A percentile compares a stretch with the other conserved stretches of the same genome.
Evolutionary conservation across 1,140 invertebrate genomes (phyloP).

Genomic region (Doryteuthis pealeii): DNA sequence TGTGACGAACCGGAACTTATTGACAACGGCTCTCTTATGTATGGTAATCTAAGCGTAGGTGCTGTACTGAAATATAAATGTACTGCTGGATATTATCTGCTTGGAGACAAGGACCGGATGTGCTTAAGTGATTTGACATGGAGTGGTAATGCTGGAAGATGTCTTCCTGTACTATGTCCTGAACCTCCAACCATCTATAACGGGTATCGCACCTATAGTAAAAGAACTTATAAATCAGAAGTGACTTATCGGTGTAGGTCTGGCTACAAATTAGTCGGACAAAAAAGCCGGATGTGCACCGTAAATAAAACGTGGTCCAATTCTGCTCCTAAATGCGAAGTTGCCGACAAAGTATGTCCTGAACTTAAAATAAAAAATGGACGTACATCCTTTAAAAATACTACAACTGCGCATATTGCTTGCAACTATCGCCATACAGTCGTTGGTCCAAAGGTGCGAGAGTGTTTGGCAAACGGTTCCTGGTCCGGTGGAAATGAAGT

Average conservation of each 20-base stretch:
- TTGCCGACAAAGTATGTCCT: slow-evolving; percentile 29
- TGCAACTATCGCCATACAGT: slow-evolving; percentile 66
- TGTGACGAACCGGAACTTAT: slow-evolving; percentile 28
- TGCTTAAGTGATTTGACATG: slow-evolving; percentile 37
- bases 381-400: slow-evolving; percentile 27
- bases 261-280: slow-evolving; percentile 26
- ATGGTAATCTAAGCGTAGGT: slow-evolving; percentile 17
- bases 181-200: not conserved
- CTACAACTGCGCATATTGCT: slow-evolving; percentile 24
- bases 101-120: slow-evolving; percentile 25
- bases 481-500: slow-evolving; percentile 80
- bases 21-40: slow-evolving; percentile 16
- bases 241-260: slow-evolving; percentile 25
- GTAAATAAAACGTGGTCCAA: slow-evolving; percentile 45
- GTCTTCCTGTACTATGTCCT: slow-evolving; percentile 23
- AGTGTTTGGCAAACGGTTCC: slow-evolving; percentile 72
- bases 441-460: slow-evolving; percentile 23
- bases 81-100: slow-evolving; percentile 10
- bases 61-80: not conserved
- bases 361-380: slow-evolving; percentile 32
- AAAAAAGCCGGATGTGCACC: slow-evolving; percentile 31
- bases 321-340: slow-evolving; percentile 29
- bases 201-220: slow-evolving; percentile 11
- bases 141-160: slow-evolving; percentile 41
- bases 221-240: not conserved